A percentile compares a stretch with the other conserved stretches of the same genome.
Conservation (phyloP, 2,113 vertebrate genomes). For the Callionymus lyra region DNA sequence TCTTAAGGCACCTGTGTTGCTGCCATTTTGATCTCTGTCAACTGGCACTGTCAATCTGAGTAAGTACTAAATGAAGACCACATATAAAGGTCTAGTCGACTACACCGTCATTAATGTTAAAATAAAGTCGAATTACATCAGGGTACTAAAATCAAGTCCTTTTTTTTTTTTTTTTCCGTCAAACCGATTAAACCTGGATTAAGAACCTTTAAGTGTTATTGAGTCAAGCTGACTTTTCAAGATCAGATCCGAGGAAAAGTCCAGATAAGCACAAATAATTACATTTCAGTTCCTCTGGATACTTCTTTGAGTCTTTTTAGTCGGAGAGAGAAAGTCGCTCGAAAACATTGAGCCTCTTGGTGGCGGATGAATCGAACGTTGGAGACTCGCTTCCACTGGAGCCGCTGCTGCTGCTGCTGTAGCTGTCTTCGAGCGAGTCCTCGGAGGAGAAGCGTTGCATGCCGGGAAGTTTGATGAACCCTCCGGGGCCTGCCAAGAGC, state of each 20-base stretch:
- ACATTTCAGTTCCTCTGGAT: conserved; percentile 9
- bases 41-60: conserved; percentile 27
- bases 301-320: conserved; percentile 32
- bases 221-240: conserved; percentile 33
- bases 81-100: conserved; percentile 42
- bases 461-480: conserved; percentile 26
- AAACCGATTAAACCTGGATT: conserved; percentile 46
- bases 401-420: conserved; percentile 78
- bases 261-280: conserved; percentile 19
- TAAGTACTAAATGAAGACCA: conserved; percentile 41
- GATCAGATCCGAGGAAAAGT: conserved; percentile 30
- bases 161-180: conserved; percentile 43
- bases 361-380: conserved; percentile 65
- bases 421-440: conserved; percentile 82
- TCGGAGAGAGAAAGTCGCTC: conserved; percentile 80
- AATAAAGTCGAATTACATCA: conserved; percentile 49
- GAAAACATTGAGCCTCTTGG: conserved; percentile 76
- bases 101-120: conserved; percentile 42
- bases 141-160: conserved; percentile 40
- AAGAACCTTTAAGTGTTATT: conserved; percentile 58
- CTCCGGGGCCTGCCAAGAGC: conserved; percentile 22
- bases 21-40: conserved; percentile 36
- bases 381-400: conserved; percentile 79
- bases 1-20: conserved; percentile 36
- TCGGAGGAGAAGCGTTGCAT: conserved; percentile 77